Evolutionary conservation across 2,888 invertebrate genomes (phyloP).

Genomic region (Lycia hirtaria): DNA sequence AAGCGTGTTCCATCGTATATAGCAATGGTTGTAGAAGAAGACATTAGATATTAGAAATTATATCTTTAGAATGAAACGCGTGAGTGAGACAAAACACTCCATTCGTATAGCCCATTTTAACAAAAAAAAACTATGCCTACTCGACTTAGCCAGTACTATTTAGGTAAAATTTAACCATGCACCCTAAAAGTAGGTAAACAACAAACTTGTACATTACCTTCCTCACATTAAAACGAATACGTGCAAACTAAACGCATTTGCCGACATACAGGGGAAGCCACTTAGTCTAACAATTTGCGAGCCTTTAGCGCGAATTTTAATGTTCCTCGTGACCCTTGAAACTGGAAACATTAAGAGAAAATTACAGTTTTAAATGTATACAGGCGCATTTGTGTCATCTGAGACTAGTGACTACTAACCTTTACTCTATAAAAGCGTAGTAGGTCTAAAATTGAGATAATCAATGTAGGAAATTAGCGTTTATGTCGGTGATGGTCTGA

Average conservation of each 20-base stretch:
- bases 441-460: no score
- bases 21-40: no score
- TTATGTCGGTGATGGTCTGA: no score
- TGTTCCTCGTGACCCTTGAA: slow-evolving; percentile 32
- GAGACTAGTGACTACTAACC: no score
- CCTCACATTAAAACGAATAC: slow-evolving; percentile 20
- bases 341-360: slow-evolving; percentile 27
- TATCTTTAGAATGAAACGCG: no score
- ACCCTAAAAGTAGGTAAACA: slow-evolving; percentile 8
- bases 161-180: background rate
- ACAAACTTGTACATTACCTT: slow-evolving; percentile 22
- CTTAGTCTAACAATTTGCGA: slow-evolving; percentile 28
- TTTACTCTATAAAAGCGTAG: background rate
- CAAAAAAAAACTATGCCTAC: background rate
- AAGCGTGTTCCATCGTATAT: no score
- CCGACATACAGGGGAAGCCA: slow-evolving; percentile 37
- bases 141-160: background rate
- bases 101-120: no score
- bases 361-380: slow-evolving; percentile 11
- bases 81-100: no score
- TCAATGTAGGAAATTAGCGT: no score
- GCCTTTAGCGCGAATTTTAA: slow-evolving; percentile 34
- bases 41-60: no score
- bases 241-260: slow-evolving; percentile 36
- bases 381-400: background rate